Conservation (phyloP, 1,140 invertebrate genomes). For the Lucilia sericata region DNA sequence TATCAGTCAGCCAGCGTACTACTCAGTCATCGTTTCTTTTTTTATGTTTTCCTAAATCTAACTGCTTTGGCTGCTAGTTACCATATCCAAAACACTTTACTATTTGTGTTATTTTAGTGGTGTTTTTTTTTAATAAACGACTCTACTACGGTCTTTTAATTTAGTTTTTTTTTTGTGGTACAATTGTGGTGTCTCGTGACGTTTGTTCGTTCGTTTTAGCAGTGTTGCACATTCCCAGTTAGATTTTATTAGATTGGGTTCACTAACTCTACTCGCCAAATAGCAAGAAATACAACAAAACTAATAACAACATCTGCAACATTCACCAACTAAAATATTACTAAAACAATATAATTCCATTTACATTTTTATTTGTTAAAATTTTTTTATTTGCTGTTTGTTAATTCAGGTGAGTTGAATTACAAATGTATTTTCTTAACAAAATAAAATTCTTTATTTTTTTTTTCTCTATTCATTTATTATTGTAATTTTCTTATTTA, state of each 20-base stretch:
- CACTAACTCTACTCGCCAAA: neutral
- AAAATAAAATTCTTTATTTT: neutral
- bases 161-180: neutral
- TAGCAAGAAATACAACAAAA: conserved; percentile 8
- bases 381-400: conserved; percentile 31
- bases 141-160: neutral
- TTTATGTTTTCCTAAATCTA: neutral
- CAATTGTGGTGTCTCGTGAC: neutral
- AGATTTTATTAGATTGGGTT: conserved; percentile 31
- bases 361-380: conserved; percentile 31
- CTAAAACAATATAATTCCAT: neutral
- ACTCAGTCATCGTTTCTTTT: neutral
- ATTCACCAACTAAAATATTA: neutral
- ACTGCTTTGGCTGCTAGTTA: neutral
- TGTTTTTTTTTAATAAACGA: neutral
- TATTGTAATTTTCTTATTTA: conserved; percentile 9
- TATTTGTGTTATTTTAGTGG: neutral
- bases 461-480: neutral
- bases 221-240: conserved; percentile 36
- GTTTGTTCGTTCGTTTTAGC: neutral
- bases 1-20: neutral
- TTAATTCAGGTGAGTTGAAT: conserved; percentile 30
- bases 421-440: neutral
- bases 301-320: neutral
- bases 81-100: neutral